Evolutionary conservation across 2,113 vertebrate species (phyloP).

Genomic region (Cryptomyrus ogoouensis): DNA sequence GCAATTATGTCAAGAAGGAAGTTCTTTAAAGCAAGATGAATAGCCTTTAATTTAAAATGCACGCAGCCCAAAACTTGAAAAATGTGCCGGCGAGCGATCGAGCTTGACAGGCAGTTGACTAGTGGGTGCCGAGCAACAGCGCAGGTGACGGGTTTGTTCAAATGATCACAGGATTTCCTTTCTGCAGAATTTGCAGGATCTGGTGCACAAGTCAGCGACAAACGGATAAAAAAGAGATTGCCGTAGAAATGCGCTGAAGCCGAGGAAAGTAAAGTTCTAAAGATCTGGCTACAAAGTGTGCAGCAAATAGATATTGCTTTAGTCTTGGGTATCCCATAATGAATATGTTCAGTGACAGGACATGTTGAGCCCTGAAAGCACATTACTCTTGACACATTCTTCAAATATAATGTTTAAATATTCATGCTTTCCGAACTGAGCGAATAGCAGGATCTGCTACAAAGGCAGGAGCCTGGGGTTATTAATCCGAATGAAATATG

Average conservation of each 20-base stretch:
- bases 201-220: background rate
- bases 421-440: conserved; percentile 5
- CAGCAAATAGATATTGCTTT: background rate
- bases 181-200: background rate
- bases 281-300: background rate
- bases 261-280: background rate
- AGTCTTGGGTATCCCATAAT: background rate
- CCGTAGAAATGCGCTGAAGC: background rate
- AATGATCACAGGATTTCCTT: background rate
- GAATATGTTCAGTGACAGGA: background rate
- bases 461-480: background rate
- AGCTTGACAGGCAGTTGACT: background rate
- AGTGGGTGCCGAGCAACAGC: background rate
- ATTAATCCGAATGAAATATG: background rate
- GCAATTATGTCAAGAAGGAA: background rate
- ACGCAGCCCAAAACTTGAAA: background rate
- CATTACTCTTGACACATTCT: background rate
- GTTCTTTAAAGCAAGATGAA: background rate
- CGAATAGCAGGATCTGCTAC: background rate
- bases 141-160: background rate
- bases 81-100: background rate
- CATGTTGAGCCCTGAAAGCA: background rate
- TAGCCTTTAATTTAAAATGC: background rate
- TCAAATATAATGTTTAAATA: background rate
- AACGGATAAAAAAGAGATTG: background rate